Conservation (phyloP, 2,888 invertebrate genomes). For the Lepas anatifera region DNA sequence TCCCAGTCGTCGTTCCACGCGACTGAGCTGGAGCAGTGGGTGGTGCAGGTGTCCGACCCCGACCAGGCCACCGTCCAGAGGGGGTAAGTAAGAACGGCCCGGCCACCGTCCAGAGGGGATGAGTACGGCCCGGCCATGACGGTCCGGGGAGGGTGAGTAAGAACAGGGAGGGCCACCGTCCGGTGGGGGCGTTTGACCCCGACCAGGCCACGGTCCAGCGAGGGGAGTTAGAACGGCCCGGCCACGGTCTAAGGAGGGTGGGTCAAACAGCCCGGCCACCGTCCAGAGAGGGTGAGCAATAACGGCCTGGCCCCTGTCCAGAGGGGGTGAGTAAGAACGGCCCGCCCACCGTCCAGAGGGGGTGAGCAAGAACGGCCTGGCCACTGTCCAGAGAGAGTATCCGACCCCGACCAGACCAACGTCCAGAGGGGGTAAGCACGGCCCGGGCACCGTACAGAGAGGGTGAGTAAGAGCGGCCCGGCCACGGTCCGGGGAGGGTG, state of each 20-base stretch:
- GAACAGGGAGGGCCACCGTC: too few relatives aligned
- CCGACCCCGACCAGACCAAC: too few relatives aligned
- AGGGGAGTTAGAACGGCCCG: too few relatives aligned
- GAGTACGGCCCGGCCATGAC: too few relatives aligned
- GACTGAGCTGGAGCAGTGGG: conserved; percentile 18
- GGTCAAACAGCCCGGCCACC: too few relatives aligned
- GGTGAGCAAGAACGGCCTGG: conserved; percentile 41
- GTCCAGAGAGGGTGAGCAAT: too few relatives aligned
- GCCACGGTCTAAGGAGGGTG: too few relatives aligned
- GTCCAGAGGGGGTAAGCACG: conserved; percentile 45
- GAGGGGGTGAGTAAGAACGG: not conserved
- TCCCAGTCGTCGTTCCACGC: not conserved
- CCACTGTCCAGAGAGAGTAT: too few relatives aligned
- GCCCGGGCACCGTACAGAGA: conserved; percentile 43
- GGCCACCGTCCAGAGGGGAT: not conserved
- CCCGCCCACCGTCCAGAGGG: not conserved
- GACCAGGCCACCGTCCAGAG: conserved; percentile 38
- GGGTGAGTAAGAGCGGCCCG: too few relatives aligned
- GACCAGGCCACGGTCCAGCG: conserved; percentile 44
- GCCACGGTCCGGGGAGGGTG: too few relatives aligned
- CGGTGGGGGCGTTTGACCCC: conserved; percentile 44
- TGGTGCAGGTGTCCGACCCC: conserved; percentile 43
- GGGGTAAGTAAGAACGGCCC: not conserved
- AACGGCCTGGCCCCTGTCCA: too few relatives aligned
- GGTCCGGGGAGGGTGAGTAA: too few relatives aligned